Evolutionary conservation across 2,888 invertebrate species (phyloP), one percentile per base, ranked within the genome.

Genomic region (Petrolisthes cinctipes): DNA sequence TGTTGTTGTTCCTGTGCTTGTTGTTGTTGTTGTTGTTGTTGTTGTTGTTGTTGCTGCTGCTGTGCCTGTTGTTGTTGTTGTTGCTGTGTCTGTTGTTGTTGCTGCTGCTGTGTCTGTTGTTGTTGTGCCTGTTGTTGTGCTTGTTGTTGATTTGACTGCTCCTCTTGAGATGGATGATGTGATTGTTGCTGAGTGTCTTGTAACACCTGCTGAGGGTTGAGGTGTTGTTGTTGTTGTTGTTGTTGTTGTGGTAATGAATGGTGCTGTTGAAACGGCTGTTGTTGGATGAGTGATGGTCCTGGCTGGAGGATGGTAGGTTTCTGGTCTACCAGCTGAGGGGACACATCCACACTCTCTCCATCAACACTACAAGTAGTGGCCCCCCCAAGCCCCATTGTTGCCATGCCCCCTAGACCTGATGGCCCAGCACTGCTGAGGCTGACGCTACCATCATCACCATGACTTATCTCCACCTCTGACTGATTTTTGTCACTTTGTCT

Each of bases 171-270:
- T 11, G 9, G 23, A 5, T 73, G 83, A 37, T 53, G 71, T 71
- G 23, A 37, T 9, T 61, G 81, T 14, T n/a, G 81, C 51, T 85
- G 85, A 7, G 57, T 14, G 14, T 85, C 80, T 73, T 85, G 85
- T 7, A n/a, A 68, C 9, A 20, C 51, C 17, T 73, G 83, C 71
- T 53, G 71, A 51, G 37, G 2, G 37, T 37, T 37, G 37, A n/a
- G n/a, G n/a, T n/a, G n/a, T 81, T 78, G 86, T 68, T 86, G 86
- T 56, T 84, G 87, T 73, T 85, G 84, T 53, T 85, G 85, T 23
- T 84, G 83, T 80, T 80, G 84, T 68, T 61, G 57, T 73, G 71
- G 83, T 51, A 66, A 53, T 14, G 61, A 53, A 14, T 57, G 83
- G 5, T 79, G 80, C 53, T 80, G 81, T 17, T 53, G 82, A 54